These are phyloP conservation scores for Sarotherodon lohbergeri DNA, from an alignment of 2,113 vertebrate genomes.

Conservation along the genomic window DNA sequence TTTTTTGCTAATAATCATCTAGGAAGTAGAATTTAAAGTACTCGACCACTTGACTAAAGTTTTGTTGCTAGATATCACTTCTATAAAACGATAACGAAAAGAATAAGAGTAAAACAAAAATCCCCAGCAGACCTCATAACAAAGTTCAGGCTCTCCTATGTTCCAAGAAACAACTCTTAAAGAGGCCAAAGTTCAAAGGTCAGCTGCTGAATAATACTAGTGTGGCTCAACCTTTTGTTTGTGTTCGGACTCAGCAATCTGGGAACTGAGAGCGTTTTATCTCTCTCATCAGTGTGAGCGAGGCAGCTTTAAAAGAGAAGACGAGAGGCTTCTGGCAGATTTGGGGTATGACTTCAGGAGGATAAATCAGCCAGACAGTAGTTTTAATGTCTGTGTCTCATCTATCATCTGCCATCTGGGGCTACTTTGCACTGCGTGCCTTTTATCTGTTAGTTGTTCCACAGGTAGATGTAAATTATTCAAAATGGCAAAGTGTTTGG, in stretches of 20 bases:
- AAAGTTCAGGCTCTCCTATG: not conserved
- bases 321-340: not conserved
- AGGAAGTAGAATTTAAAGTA: not conserved
- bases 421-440: not conserved
- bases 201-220: not conserved
- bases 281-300: not conserved
- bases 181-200: not conserved
- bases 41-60: not conserved
- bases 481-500: not conserved
- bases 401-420: not conserved
- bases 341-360: not conserved
- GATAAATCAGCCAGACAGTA: not conserved
- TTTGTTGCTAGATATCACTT: not conserved
- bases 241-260: not conserved
- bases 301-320: not conserved
- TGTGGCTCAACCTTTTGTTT: not conserved
- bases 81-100: not conserved
- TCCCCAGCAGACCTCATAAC: not conserved
- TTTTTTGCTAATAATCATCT: not conserved
- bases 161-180: not conserved
- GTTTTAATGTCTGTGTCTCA: not conserved
- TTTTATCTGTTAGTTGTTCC: not conserved
- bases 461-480: not conserved
- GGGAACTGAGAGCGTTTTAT: not conserved
- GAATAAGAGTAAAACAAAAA: not conserved